Percentiles rank a stretch among this genome's conserved stretches.
Evolutionary conservation across 2,797 vertebrate genomes (phyloP).

Genomic region (Coilia nasus): DNA sequence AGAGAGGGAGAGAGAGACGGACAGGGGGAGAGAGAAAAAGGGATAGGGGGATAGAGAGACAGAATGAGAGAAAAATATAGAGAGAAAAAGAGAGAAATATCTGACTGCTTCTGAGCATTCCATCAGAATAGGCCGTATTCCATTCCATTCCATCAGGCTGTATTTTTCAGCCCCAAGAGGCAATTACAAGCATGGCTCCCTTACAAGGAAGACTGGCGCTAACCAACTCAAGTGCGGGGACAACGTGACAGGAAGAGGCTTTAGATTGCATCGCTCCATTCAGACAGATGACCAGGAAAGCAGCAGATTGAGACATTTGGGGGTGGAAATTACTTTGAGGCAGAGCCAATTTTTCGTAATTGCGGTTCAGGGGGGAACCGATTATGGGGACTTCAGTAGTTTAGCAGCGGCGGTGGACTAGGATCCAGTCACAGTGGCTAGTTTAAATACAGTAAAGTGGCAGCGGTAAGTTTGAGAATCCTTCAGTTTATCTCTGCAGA

Average conservation of each 20-base stretch:
- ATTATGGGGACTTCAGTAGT: conserved; percentile 24
- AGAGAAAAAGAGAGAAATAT: background rate
- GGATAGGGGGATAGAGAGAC: too few relatives aligned
- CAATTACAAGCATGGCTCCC: conserved; percentile 42
- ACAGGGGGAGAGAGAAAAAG: too few relatives aligned
- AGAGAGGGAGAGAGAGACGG: too few relatives aligned
- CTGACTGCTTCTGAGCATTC: conserved; percentile 23
- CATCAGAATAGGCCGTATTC: conserved; percentile 27
- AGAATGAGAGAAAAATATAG: too few relatives aligned
- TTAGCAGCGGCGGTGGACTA: background rate
- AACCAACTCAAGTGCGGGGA: conserved; percentile 18
- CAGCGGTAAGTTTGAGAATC: background rate
- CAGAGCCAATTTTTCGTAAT: conserved; percentile 27
- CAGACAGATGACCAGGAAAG: conserved; percentile 27
- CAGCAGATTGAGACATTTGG: conserved; percentile 31
- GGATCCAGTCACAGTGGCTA: background rate
- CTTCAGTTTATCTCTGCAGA: background rate
- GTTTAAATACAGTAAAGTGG: conserved; percentile 21
- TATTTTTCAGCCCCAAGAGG: conserved; percentile 17
- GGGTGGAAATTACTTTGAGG: conserved; percentile 34
- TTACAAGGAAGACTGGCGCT: conserved; percentile 1
- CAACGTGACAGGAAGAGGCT: background rate
- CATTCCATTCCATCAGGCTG: background rate
- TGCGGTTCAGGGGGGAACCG: conserved; percentile 30
- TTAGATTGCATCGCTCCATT: conserved; percentile 15